These are phyloP conservation scores for Slavum lentiscoides DNA, from an alignment of 2,888 invertebrate species.

Conservation along the genomic window DNA sequence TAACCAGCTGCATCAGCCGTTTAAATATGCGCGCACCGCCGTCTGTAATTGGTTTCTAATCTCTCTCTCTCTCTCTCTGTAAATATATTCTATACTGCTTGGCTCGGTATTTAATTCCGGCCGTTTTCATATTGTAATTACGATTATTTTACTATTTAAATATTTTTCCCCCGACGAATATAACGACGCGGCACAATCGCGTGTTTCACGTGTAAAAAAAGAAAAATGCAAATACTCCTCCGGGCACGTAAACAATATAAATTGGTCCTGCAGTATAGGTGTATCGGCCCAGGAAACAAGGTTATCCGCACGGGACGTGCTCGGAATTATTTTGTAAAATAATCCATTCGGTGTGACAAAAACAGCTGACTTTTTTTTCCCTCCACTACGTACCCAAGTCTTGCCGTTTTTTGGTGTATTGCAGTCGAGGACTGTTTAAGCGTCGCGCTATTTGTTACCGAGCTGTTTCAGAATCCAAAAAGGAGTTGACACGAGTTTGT, in stretches of 20 bases:
- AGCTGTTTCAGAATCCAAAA: too few species aligned
- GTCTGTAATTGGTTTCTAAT: slow-evolving; percentile 39
- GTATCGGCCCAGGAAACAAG: slow-evolving; percentile 33
- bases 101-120: neutral
- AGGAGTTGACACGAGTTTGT: too few species aligned
- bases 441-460: too few species aligned
- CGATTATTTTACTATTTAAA: too few species aligned
- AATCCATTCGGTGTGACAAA: slow-evolving; percentile 49
- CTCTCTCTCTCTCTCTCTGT: neutral
- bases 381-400: too few species aligned
- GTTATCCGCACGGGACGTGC: slow-evolving; percentile 46
- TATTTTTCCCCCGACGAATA: neutral
- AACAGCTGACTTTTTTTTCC: slow-evolving; percentile 22
- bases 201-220: slow-evolving; percentile 19
- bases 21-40: neutral
- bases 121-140: too few species aligned
- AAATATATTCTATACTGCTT: too few species aligned
- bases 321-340: slow-evolving; percentile 44
- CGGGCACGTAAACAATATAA: slow-evolving; percentile 48
- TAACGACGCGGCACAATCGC: neutral
- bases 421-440: too few species aligned
- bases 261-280: slow-evolving; percentile 36
- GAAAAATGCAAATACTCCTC: neutral
- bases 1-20: neutral
- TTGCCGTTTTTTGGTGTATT: too few species aligned